Conservation (phyloP, 2,113 vertebrate species). For the Neofelis nebulosa region DNA sequence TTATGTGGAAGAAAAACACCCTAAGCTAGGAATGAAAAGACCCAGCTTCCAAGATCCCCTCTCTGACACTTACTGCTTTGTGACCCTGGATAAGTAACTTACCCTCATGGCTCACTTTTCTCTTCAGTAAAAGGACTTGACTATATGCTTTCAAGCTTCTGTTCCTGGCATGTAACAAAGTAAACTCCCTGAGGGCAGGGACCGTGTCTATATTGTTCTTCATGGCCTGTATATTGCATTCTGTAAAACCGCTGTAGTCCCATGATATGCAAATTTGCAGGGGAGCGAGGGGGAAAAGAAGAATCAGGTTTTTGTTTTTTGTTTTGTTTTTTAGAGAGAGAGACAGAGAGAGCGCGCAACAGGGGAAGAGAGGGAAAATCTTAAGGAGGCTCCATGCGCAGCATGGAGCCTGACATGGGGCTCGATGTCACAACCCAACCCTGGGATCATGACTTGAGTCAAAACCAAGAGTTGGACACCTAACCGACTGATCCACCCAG, state of each 20-base stretch:
- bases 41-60: not conserved
- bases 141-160: not conserved
- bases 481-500: too few relatives aligned
- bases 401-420: too few relatives aligned
- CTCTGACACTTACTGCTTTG: not conserved
- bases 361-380: too few relatives aligned
- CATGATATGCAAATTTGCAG: slow-evolving; percentile 81
- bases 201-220: too few relatives aligned
- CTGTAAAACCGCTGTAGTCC: slow-evolving; percentile 85
- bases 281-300: slow-evolving; percentile 10
- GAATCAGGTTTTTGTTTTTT: slow-evolving; percentile 64
- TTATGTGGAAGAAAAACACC: not conserved
- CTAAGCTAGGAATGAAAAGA: not conserved
- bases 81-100: not conserved
- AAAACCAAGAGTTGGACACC: too few relatives aligned
- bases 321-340: slow-evolving; percentile 34
- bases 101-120: not conserved
- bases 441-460: too few relatives aligned
- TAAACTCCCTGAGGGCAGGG: not conserved
- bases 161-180: not conserved
- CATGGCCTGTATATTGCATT: slow-evolving; percentile 85
- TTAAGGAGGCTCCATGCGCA: too few relatives aligned
- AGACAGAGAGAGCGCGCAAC: too few relatives aligned
- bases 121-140: not conserved
- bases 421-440: too few relatives aligned